A percentile compares a stretch with the other conserved stretches of the same genome.
Conservation (phyloP, 2,888 invertebrate species). For the Drosophila prolongata region DNA sequence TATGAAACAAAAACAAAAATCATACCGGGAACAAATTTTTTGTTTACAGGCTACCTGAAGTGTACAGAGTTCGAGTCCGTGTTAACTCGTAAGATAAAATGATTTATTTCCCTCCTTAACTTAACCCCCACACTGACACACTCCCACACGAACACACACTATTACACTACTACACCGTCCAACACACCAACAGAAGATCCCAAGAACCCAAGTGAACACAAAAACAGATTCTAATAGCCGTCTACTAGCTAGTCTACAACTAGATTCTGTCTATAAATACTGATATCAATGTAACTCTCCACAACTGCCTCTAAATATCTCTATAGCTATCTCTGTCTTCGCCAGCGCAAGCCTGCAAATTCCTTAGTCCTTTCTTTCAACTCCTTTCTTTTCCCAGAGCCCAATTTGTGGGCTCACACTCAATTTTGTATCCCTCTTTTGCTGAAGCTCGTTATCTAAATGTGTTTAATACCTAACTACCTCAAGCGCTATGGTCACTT, state of each 20-base stretch:
- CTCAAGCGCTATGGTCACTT: neutral
- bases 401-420: neutral
- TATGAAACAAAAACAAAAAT: conserved; percentile 64
- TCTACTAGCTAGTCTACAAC: conserved; percentile 39
- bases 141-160: conserved; percentile 21
- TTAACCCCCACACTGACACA: conserved; percentile 81
- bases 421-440: neutral
- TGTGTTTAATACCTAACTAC: neutral
- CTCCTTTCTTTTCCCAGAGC: conserved; percentile 9
- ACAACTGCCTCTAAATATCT: conserved; percentile 13
- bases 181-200: conserved; percentile 20
- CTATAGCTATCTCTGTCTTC: conserved; percentile 14
- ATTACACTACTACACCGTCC: conserved; percentile 6
- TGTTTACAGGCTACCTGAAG: conserved; percentile 88
- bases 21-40: conserved; percentile 83
- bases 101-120: conserved; percentile 74
- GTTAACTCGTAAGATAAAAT: conserved; percentile 91
- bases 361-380: conserved; percentile 8
- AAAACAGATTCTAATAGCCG: conserved; percentile 32
- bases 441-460: conserved; percentile 1
- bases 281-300: conserved; percentile 36
- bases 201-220: conserved; percentile 11
- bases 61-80: conserved; percentile 94
- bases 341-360: conserved; percentile 10
- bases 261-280: conserved; percentile 40